Percentiles rank a stretch among this genome's conserved stretches.
phyloP scores from a whole-genome alignment of 2,113 vertebrate genomes.

The Prunella fulvescens region DNA sequence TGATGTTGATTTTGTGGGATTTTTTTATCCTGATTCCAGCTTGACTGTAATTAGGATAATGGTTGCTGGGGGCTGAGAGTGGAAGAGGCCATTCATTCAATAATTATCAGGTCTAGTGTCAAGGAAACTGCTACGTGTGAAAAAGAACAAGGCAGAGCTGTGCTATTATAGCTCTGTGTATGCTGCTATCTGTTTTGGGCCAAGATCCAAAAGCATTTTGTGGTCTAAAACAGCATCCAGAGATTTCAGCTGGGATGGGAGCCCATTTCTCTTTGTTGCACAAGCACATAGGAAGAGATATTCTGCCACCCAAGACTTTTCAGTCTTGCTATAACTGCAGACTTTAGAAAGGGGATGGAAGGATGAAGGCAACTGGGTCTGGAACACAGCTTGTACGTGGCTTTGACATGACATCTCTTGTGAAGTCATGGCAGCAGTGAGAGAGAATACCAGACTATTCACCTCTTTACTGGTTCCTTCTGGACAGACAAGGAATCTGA shows the following conservation, averaged over 20 bases:
- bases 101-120: constrained; percentile 32
- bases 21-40: background rate
- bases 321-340: background rate
- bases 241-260: background rate
- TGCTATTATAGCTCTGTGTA: background rate
- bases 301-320: background rate
- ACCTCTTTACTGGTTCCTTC: background rate
- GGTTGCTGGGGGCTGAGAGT: background rate
- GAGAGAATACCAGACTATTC: background rate
- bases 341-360: background rate
- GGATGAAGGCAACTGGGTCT: background rate
- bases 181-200: background rate
- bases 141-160: background rate
- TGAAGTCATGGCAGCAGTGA: background rate
- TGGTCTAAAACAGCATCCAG: constrained; percentile 13
- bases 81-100: background rate
- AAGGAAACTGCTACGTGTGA: background rate
- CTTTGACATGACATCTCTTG: background rate
- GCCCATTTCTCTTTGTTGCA: background rate
- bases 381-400: background rate
- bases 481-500: background rate
- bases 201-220: constrained; percentile 8
- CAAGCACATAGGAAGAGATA: background rate
- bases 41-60: constrained; percentile 29
- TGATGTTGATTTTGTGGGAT: background rate